These are phyloP conservation scores for Aricia agestis DNA, from an alignment of 1,140 invertebrate species.

Conservation along the genomic window DNA sequence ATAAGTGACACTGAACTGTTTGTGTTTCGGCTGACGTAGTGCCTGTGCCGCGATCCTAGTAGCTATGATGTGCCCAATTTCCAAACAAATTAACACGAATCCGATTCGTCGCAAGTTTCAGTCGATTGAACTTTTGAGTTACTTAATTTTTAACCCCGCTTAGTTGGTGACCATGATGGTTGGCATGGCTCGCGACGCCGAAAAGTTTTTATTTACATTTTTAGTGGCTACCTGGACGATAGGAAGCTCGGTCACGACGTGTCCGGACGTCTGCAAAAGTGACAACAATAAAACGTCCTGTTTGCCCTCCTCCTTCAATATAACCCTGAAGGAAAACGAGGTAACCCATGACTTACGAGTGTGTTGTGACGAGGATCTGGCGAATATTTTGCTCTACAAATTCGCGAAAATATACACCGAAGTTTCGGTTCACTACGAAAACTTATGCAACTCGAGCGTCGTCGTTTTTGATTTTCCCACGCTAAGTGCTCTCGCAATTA, in stretches of 20 bases:
- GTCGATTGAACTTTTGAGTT: constrained; percentile 40
- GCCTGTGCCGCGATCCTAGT: constrained; percentile 48
- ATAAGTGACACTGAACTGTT: constrained; percentile 43
- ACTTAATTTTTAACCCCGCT: constrained; percentile 59
- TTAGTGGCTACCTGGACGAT: constrained; percentile 53
- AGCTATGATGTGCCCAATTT: constrained; percentile 40
- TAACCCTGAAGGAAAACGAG: constrained; percentile 51
- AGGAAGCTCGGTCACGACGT: constrained; percentile 45
- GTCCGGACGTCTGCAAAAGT: constrained; percentile 46
- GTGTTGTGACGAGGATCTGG: constrained; percentile 45
- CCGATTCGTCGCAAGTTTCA: constrained; percentile 33
- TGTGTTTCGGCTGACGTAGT: constrained; percentile 42
- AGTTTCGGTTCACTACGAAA: constrained; percentile 41
- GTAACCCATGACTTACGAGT: constrained; percentile 39
- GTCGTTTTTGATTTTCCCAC: constrained; percentile 46
- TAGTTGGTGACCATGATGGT: constrained; percentile 37
- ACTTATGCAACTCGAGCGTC: constrained; percentile 51
- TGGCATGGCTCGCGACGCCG: constrained; percentile 56
- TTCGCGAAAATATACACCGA: constrained; percentile 44
- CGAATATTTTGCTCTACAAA: constrained; percentile 39
- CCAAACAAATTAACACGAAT: constrained; percentile 9
- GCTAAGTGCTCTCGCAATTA: constrained; percentile 54
- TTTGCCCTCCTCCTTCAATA: constrained; percentile 53
- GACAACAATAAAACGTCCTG: constrained; percentile 39
- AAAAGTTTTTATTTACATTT: constrained; percentile 55